Conservation (phyloP, 2,113 vertebrate species). For the Willisornis vidua region DNA sequence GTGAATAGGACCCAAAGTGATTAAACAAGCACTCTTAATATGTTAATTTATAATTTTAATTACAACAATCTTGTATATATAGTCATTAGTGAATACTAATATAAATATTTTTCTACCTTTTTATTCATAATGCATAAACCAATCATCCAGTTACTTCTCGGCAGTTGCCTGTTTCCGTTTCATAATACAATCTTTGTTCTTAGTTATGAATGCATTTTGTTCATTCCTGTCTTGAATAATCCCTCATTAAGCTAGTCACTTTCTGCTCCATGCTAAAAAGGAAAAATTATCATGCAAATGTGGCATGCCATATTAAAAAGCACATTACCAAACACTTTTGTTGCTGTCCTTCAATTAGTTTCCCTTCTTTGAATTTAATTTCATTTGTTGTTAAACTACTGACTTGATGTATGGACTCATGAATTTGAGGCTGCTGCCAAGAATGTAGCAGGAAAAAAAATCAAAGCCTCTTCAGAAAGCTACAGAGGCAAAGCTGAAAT, state of each 20-base stretch:
- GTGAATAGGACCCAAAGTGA: constrained; percentile 77
- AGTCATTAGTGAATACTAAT: constrained; percentile 84
- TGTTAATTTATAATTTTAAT: constrained; percentile 87
- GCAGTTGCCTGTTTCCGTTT: constrained; percentile 77
- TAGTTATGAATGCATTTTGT: constrained; percentile 83
- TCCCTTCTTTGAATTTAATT: constrained; percentile 84
- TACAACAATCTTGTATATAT: constrained; percentile 82
- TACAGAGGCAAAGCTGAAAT: constrained; percentile 74
- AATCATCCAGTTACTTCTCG: constrained; percentile 79
- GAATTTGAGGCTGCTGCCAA: constrained; percentile 77
- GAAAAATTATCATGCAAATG: constrained; percentile 84
- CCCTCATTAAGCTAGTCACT: constrained; percentile 84
- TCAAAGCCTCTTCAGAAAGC: constrained; percentile 74
- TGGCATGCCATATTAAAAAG: constrained; percentile 80
- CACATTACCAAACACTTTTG: constrained; percentile 79
- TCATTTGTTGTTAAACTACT: constrained; percentile 82
- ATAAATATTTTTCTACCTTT: constrained; percentile 85
- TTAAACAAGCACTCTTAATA: constrained; percentile 84
- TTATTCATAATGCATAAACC: constrained; percentile 84
- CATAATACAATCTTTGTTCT: constrained; percentile 83
- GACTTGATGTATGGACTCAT: constrained; percentile 80
- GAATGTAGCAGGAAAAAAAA: constrained; percentile 66
- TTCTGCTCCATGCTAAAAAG: constrained; percentile 81
- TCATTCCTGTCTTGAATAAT: constrained; percentile 81
- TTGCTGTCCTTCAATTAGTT: constrained; percentile 84